A percentile compares a stretch with the other conserved stretches of the same genome.
These are phyloP conservation scores for Mus minutoides DNA, from an alignment of 2,797 vertebrate genomes.

Conservation along the genomic window DNA sequence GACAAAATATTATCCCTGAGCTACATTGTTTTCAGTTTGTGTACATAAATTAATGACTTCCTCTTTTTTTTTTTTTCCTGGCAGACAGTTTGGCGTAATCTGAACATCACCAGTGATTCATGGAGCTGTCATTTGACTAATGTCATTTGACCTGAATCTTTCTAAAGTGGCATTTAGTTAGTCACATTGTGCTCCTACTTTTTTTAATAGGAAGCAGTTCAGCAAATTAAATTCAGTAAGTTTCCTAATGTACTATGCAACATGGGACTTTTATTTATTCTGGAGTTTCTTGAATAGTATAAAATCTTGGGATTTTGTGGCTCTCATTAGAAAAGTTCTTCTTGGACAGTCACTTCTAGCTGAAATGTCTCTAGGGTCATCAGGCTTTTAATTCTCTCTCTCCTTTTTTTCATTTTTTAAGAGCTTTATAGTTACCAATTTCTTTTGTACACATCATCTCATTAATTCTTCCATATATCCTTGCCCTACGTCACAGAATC, in stretches of 20 bases:
- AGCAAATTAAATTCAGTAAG: not conserved
- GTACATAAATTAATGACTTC: constrained; percentile 23
- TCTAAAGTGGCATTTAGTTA: not conserved
- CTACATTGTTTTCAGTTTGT: constrained; percentile 32
- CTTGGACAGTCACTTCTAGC: constrained; percentile 7
- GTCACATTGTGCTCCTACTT: not conserved
- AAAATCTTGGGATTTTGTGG: not conserved
- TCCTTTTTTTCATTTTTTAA: not conserved
- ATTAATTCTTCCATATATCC: not conserved
- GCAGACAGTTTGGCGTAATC: not conserved
- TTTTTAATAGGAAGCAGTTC: not conserved
- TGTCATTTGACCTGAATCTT: constrained; percentile 10
- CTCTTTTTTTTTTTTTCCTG: constrained; percentile 25
- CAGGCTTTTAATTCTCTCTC: not conserved
- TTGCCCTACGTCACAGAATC: constrained; percentile 32
- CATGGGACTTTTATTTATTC: not conserved
- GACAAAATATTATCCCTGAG: constrained; percentile 45
- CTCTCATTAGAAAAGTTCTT: constrained; percentile 19
- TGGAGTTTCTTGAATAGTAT: constrained; percentile 7
- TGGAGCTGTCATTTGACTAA: constrained; percentile 47
- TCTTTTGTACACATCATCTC: constrained; percentile 1
- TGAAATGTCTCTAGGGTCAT: not conserved
- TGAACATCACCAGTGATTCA: constrained; percentile 53
- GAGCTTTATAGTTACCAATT: constrained; percentile 18
- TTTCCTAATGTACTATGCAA: not conserved